Evolutionary conservation across 2,888 invertebrate species (phyloP).

Genomic region (Xestia xanthographa): DNA sequence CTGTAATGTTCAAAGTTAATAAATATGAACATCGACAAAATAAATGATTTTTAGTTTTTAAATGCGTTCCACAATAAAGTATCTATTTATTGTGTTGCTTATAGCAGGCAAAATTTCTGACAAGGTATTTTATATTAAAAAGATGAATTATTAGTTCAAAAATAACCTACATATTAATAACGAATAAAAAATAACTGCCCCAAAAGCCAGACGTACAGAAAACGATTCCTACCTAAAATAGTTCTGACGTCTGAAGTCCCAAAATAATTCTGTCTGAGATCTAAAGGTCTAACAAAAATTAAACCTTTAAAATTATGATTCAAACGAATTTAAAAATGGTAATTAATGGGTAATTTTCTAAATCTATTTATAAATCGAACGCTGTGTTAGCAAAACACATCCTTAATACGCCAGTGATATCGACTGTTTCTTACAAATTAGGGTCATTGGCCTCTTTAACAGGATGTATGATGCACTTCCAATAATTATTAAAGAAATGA

Average conservation of each 20-base stretch:
- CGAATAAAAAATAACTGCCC: neutral
- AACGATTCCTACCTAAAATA: neutral
- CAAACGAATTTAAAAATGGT: neutral
- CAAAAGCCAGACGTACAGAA: neutral
- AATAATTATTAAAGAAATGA: neutral
- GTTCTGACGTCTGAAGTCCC: neutral
- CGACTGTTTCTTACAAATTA: slow-evolving; percentile 19
- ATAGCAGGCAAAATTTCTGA: neutral
- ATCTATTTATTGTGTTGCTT: neutral
- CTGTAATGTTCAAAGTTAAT: neutral
- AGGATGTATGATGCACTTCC: slow-evolving; percentile 6
- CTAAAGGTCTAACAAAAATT: neutral
- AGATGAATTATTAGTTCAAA: neutral
- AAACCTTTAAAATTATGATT: neutral
- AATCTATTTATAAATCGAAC: no score
- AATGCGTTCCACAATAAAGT: neutral
- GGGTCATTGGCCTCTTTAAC: neutral
- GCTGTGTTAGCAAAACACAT: slow-evolving; percentile 10
- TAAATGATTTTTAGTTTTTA: no score
- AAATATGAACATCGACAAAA: neutral
- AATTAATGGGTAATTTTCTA: neutral
- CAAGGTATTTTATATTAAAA: neutral
- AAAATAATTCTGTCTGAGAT: neutral
- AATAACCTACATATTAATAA: neutral
- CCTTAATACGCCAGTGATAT: slow-evolving; percentile 40